Percentiles rank a stretch among this genome's conserved stretches.
phyloP scores from a whole-genome alignment of 2,113 vertebrate species.

The Microtus richardsoni region DNA sequence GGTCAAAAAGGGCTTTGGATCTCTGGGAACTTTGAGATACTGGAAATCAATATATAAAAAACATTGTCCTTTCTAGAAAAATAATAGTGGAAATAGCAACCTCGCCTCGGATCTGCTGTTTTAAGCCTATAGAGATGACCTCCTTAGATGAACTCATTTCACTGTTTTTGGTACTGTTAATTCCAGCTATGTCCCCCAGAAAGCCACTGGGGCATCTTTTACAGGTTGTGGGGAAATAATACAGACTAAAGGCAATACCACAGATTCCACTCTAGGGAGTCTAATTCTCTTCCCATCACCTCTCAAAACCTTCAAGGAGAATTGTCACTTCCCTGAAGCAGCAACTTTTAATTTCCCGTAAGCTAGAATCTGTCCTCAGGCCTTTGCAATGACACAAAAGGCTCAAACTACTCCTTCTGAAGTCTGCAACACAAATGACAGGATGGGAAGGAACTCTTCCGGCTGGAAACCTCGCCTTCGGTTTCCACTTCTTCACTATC shows the following conservation, averaged over 20 bases:
- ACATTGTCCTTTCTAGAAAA: background rate
- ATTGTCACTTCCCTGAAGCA: conserved; percentile 19
- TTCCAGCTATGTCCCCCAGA: conserved; percentile 25
- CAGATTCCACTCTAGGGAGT: background rate
- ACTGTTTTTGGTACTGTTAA: conserved; percentile 24
- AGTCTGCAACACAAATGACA: background rate
- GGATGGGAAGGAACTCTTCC: conserved; percentile 1
- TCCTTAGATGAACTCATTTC: background rate
- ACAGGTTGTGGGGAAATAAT: background rate
- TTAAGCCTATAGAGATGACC: background rate
- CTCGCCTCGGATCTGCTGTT: background rate
- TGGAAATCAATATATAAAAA: conserved; percentile 19
- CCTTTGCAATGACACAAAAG: background rate
- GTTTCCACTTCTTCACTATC: background rate
- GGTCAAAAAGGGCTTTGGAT: background rate
- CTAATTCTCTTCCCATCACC: conserved; percentile 29
- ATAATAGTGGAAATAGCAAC: background rate
- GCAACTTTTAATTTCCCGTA: conserved; percentile 62
- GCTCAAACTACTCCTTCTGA: background rate
- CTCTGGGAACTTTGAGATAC: background rate
- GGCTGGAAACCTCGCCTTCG: background rate
- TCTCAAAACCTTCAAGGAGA: conserved; percentile 30
- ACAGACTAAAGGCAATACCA: background rate
- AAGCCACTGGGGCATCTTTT: conserved; percentile 1
- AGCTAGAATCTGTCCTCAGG: conserved; percentile 17